Evolutionary conservation across 2,888 invertebrate species (phyloP).

Genomic region (Odontomyia ornata): DNA sequence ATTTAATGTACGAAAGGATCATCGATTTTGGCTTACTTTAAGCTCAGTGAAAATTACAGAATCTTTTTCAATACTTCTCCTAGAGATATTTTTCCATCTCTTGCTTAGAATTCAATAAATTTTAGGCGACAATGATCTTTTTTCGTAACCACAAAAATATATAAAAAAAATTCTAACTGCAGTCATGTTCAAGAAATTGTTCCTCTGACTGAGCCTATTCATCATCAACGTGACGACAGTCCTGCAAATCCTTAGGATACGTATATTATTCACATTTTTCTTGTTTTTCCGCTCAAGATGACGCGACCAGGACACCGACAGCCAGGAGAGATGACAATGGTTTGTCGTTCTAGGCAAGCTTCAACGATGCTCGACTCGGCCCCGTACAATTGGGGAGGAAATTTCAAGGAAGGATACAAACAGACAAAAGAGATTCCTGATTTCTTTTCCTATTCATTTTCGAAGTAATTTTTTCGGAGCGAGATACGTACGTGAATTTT

Average conservation of each 20-base stretch:
- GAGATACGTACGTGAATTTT: conserved; percentile 37
- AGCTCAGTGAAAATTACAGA: too few relatives aligned
- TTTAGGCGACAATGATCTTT: conserved; percentile 6
- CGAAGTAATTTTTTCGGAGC: not conserved
- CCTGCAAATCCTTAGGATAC: conserved; percentile 18
- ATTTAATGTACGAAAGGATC: too few relatives aligned
- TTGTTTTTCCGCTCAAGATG: not conserved
- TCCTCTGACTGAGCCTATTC: conserved; percentile 37
- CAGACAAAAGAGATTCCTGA: conserved; percentile 27
- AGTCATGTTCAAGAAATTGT: conserved; percentile 8
- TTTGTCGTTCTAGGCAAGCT: too few relatives aligned
- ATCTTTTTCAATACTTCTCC: too few relatives aligned
- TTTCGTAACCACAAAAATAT: not conserved
- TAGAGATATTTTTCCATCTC: not conserved
- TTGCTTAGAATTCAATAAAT: not conserved
- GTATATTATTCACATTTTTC: conserved; percentile 25
- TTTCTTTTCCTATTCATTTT: conserved; percentile 20
- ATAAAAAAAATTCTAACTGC: conserved; percentile 2
- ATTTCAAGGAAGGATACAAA: not conserved
- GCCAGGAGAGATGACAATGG: not conserved
- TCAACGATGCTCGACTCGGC: too few relatives aligned
- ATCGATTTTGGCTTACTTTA: too few relatives aligned
- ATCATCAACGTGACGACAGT: conserved; percentile 37
- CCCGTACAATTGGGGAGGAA: not conserved
- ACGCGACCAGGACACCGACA: not conserved